Conservation (phyloP, 2,113 vertebrate genomes). For the Micromys minutus region DNA sequence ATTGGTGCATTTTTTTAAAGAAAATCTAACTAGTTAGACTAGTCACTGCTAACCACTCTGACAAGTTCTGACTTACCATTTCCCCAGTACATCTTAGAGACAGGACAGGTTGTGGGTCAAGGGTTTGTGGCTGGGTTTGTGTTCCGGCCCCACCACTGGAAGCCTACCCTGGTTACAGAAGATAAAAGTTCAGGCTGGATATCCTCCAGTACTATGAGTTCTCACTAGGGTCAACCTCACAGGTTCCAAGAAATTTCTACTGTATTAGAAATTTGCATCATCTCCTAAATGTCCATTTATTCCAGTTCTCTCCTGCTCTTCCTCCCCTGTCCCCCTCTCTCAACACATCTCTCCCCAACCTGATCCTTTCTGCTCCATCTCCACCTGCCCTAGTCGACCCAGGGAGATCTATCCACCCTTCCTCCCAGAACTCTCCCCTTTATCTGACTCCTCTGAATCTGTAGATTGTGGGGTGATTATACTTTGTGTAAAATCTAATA, state of each 20-base stretch:
- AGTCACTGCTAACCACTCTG: not conserved
- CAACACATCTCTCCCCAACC: not conserved
- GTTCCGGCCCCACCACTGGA: not conserved
- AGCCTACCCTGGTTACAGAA: not conserved
- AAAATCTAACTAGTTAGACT: not conserved
- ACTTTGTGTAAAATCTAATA: not conserved
- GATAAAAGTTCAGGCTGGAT: not conserved
- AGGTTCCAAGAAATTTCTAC: not conserved
- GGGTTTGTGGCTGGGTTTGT: not conserved
- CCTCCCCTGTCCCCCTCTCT: too few species aligned
- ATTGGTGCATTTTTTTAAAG: not conserved
- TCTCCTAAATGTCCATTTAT: not conserved
- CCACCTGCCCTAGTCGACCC: not conserved
- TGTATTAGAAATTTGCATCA: not conserved
- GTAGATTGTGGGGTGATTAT: not conserved
- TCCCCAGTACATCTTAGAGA: not conserved
- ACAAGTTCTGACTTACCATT: not conserved
- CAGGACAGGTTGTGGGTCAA: not conserved
- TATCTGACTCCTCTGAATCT: not conserved
- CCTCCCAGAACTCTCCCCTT: not conserved
- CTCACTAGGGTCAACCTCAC: not conserved
- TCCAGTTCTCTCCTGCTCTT: not conserved
- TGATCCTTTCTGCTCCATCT: not conserved
- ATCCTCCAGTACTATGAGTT: not conserved
- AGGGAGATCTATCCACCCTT: not conserved